Evolutionary conservation across 1,140 invertebrate genomes (phyloP).

Genomic region (Onthophagus taurus): DNA sequence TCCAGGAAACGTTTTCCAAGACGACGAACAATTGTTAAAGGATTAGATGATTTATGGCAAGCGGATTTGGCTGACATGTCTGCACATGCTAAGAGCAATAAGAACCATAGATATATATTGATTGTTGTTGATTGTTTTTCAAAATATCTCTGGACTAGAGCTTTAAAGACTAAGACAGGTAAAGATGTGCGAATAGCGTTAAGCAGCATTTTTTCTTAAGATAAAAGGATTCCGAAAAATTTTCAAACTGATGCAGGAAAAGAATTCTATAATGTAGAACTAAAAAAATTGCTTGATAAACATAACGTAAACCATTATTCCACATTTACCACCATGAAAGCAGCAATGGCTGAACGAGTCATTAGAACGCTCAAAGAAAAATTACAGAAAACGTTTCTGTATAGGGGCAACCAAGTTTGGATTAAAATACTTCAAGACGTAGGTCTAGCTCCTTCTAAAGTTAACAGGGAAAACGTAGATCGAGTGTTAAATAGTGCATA

Average conservation of each 20-base stretch:
- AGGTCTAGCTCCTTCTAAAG: conserved; percentile 13
- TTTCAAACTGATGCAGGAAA: conserved; percentile 32
- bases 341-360: conserved; percentile 36
- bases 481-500: conserved; percentile 7
- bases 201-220: too few species aligned
- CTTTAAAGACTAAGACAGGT: too few species aligned
- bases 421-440: conserved; percentile 17
- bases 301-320: conserved; percentile 34
- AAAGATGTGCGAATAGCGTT: too few species aligned
- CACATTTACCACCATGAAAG: conserved; percentile 34
- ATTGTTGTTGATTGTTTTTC: too few species aligned
- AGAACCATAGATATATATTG: too few species aligned
- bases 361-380: conserved; percentile 34
- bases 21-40: conserved; percentile 30
- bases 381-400: conserved; percentile 6
- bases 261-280: conserved; percentile 31
- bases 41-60: conserved; percentile 37
- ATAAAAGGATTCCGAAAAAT: conserved; percentile 18
- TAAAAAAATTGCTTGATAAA: conserved; percentile 27
- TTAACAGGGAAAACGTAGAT: conserved; percentile 11
- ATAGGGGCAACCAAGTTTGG: conserved; percentile 4
- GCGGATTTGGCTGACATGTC: conserved; percentile 37
- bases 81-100: too few species aligned
- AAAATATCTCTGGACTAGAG: too few species aligned
- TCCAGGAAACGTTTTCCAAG: conserved; percentile 33